Conservation (phyloP, 37 sponge, comb jelly and placozoan species). For the Geodia barretti region DNA sequence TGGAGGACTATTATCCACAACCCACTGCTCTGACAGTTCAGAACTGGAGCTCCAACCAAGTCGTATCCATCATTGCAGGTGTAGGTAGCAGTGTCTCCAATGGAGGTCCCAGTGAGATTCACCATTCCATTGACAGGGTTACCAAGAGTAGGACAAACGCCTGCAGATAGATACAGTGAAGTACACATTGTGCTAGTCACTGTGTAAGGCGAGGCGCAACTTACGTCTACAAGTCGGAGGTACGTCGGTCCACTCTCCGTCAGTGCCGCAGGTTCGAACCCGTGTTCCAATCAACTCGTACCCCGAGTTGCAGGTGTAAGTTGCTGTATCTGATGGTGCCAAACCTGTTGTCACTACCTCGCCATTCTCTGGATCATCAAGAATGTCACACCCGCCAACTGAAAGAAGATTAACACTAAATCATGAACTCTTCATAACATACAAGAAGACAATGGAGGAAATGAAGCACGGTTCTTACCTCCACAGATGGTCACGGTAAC, state of each 20-base stretch:
- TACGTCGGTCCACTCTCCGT: constrained; percentile 63
- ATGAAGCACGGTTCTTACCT: background rate
- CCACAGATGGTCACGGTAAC: background rate
- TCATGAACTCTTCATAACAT: too few species aligned
- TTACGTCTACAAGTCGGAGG: constrained; percentile 54
- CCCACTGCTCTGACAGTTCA: background rate
- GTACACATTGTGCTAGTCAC: too few species aligned
- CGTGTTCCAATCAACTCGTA: constrained; percentile 37
- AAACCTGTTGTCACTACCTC: background rate
- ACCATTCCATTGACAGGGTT: too few species aligned
- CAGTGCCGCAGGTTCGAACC: constrained; percentile 32
- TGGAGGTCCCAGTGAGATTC: too few species aligned
- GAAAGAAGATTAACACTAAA: too few species aligned
- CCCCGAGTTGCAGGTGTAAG: constrained; percentile 56
- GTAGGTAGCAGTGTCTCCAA: background rate
- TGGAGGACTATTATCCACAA: too few species aligned
- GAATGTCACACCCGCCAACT: constrained; percentile 15
- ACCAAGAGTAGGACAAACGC: too few species aligned
- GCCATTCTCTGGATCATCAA: constrained; percentile 43
- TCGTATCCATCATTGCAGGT: background rate
- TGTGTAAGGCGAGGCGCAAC: too few species aligned
- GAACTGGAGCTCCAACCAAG: background rate
- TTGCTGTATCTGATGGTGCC: too few species aligned
- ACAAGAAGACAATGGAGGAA: too few species aligned
- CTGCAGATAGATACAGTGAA: too few species aligned